These are phyloP conservation scores for Hypomesus transpacificus DNA, from an alignment of 2,113 vertebrate genomes.

Conservation along the genomic window DNA sequence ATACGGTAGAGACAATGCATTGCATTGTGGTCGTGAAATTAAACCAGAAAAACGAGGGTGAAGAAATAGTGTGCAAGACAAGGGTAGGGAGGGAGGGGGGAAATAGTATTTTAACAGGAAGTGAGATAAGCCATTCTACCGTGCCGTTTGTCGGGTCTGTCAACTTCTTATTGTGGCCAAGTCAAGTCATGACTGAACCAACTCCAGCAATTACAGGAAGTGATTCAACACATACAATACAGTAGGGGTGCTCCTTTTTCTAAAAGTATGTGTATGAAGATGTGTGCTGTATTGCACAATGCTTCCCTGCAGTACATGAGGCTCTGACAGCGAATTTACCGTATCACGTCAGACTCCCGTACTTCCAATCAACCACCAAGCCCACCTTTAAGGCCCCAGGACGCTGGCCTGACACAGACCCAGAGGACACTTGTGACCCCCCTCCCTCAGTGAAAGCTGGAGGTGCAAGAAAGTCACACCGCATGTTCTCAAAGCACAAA, in stretches of 20 bases:
- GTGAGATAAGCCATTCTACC: background rate
- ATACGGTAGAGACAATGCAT: background rate
- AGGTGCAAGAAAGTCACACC: background rate
- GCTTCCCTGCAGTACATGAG: too few species aligned
- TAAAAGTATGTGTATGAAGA: background rate
- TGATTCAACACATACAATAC: background rate
- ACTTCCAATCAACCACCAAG: too few species aligned
- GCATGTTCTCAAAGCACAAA: conserved; percentile 22
- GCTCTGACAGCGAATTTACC: too few species aligned
- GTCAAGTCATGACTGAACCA: background rate
- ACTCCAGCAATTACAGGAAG: background rate
- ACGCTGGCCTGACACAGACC: conserved; percentile 29
- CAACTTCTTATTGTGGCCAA: too few species aligned
- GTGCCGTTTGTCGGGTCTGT: too few species aligned
- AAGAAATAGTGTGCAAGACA: background rate
- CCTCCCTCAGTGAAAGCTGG: background rate
- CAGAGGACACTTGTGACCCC: conserved; percentile 21
- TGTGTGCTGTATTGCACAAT: background rate
- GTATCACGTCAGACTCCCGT: too few species aligned
- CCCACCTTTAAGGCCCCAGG: background rate
- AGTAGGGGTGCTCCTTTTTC: background rate
- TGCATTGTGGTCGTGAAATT: background rate
- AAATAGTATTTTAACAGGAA: background rate
- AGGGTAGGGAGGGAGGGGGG: background rate
- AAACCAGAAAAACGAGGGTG: background rate